phyloP scores from a whole-genome alignment of 2,888 invertebrate genomes.

The Eupeodes luniger region DNA sequence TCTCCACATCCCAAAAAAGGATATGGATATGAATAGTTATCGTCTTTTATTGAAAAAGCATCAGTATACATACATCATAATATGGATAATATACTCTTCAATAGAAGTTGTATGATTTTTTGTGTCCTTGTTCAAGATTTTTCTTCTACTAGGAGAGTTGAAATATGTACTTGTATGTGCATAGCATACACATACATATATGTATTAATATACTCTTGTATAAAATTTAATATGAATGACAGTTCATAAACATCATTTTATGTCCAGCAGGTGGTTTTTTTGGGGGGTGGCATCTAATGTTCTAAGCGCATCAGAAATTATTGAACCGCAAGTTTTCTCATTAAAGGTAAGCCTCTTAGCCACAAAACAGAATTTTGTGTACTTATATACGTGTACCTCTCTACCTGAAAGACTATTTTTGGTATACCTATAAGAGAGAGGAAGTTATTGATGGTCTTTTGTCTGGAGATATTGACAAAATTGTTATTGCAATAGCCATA shows the following conservation, averaged over 20 bases:
- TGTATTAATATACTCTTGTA: not conserved
- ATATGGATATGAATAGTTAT: constrained; percentile 56
- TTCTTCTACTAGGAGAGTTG: constrained; percentile 2
- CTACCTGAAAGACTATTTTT: constrained; percentile 28
- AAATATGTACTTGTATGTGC: too few species aligned
- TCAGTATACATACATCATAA: not conserved
- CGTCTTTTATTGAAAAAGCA: constrained; percentile 40
- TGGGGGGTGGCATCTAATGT: constrained; percentile 59
- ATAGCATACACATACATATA: too few species aligned
- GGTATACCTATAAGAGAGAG: not conserved
- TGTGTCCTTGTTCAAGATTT: constrained; percentile 1
- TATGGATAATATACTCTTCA: constrained; percentile 2
- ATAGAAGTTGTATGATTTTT: constrained; percentile 37
- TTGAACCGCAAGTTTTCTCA: constrained; percentile 84
- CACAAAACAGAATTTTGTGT: constrained; percentile 36
- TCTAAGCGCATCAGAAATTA: constrained; percentile 78
- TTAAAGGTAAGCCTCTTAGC: constrained; percentile 84
- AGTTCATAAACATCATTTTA: constrained; percentile 36
- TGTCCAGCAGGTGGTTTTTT: constrained; percentile 54
- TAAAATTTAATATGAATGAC: constrained; percentile 46
- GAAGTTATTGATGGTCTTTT: constrained; percentile 48
- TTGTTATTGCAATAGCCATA: constrained; percentile 21
- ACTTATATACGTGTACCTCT: not conserved
- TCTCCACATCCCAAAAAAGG: constrained; percentile 36
- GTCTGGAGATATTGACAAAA: constrained; percentile 34